Conservation (phyloP, 2,113 vertebrate species). For the Mandrillus leucophaeus region DNA sequence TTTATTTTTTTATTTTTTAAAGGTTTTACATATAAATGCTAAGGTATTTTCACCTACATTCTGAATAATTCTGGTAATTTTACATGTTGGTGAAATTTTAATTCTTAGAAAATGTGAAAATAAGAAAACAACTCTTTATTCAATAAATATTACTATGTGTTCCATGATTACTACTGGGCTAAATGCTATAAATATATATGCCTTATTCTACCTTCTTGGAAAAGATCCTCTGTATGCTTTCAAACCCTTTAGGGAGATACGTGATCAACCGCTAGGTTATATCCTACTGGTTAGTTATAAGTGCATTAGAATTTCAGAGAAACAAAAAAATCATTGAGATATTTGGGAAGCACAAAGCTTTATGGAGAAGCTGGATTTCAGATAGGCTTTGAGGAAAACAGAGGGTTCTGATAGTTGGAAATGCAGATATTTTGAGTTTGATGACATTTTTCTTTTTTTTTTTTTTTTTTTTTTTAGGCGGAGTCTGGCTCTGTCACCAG, state of each 20-base stretch:
- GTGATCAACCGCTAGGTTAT: not conserved
- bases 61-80: constrained; percentile 20
- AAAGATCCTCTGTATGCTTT: not conserved
- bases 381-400: constrained; percentile 27
- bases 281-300: not conserved
- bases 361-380: not conserved
- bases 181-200: not conserved
- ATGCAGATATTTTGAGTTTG: constrained; percentile 42
- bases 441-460: not conserved
- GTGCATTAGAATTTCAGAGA: not conserved
- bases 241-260: not conserved
- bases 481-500: too few relatives aligned
- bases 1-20: not conserved
- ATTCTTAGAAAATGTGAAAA: constrained; percentile 40
- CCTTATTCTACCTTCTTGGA: not conserved
- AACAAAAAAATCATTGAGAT: not conserved
- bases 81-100: not conserved
- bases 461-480: too few relatives aligned
- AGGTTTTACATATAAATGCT: not conserved
- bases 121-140: not conserved
- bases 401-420: not conserved
- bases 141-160: not conserved
- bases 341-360: not conserved
- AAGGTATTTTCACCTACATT: constrained; percentile 30
- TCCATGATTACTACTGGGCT: not conserved